Evolutionary conservation across 2,113 vertebrate species (phyloP).

Genomic region (Piaya cayana): DNA sequence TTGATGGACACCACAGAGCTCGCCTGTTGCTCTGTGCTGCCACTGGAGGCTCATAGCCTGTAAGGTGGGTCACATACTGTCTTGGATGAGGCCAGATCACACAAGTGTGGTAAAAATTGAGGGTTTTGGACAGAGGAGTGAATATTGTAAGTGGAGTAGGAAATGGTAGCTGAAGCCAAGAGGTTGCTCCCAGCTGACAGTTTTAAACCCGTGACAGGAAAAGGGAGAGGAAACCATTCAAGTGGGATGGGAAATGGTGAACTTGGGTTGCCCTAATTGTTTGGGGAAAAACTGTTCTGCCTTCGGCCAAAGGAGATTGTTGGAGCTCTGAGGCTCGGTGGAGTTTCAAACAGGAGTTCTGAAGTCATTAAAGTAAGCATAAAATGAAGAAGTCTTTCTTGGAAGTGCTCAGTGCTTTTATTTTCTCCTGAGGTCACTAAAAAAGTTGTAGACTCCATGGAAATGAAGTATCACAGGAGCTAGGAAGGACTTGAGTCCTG

Average conservation of each 20-base stretch:
- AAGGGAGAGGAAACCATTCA: not conserved
- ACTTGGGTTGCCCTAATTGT: not conserved
- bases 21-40: not conserved
- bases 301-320: accelerated
- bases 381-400: not conserved
- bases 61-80: not conserved
- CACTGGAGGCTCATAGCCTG: not conserved
- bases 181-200: not conserved
- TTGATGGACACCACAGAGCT: not conserved
- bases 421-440: not conserved
- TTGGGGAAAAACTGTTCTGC: not conserved
- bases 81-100: not conserved
- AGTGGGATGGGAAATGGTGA: not conserved
- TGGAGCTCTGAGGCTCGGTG: not conserved
- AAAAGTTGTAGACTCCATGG: not conserved
- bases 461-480: not conserved
- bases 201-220: not conserved
- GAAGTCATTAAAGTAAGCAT: not conserved
- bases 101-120: not conserved
- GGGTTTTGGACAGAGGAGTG: accelerated
- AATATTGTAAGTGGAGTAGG: accelerated
- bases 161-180: not conserved
- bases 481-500: not conserved
- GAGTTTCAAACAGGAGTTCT: not conserved
- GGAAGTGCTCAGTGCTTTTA: not conserved